Evolutionary conservation across 2,113 vertebrate genomes (phyloP), one percentile per base, ranked within the genome.

Genomic region (Trachemys scripta): DNA sequence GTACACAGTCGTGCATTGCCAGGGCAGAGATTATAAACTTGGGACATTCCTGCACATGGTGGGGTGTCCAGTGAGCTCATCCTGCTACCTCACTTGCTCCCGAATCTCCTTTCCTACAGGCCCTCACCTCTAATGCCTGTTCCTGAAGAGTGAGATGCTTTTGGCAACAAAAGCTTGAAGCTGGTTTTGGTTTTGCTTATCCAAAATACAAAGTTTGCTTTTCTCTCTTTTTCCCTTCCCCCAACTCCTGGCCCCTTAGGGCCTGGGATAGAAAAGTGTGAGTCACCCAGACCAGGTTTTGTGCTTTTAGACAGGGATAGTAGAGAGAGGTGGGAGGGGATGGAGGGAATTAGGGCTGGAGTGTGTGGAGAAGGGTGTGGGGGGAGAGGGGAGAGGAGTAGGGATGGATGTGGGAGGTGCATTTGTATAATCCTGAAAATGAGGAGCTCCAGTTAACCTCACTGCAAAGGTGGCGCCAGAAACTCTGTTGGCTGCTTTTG

Each of bases 21-120:
- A 78, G 42, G 75, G 22, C 0, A 0, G 76, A 78, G 49, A 80
- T 10, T 0, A 0, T 54, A 45, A 80, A 85, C 47, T 16, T 35
- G 29, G 82, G 29, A 87, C 5, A 1, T 90, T 92, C 59, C 17
- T 84, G 69, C 72, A 8, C 0, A 1, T 59, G 5, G 11, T 0
- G 1, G 65, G 69, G 47, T 92, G 6, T 79, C 82, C 75, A 75
- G 38, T 0, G 0, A 57, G 9, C 80, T 91, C 80, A 62, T 25
- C 42, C 87, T 88, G 84, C 20, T 45, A 27, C 75, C 11, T 45
- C 75, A 47, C 11, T 14, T 29, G 42, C 75, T 27, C 24, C 75
- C 14, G 75, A 78, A 47, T 78, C 42, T 45, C 11, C 75, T 78
- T 45, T 45, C 35, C n/a, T 72, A 72, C 9, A 10, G n/a, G n/a